phyloP scores from a whole-genome alignment of 2,113 vertebrate species.

The Dendropsophus ebraccatus region DNA sequence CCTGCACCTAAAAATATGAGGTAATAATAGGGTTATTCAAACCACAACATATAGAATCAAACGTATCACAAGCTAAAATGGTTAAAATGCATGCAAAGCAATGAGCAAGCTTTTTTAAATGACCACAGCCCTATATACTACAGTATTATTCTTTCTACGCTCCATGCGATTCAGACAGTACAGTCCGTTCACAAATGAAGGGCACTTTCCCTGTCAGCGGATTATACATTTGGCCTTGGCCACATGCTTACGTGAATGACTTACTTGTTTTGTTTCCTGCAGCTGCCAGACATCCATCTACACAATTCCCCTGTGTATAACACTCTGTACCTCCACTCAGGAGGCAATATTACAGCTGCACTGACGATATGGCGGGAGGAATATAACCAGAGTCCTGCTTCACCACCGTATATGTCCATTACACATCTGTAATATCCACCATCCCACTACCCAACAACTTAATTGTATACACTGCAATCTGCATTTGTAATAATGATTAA shows the following conservation, averaged over 20 bases:
- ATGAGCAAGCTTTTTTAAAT: neutral
- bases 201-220: neutral
- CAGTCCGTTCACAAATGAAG: neutral
- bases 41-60: neutral
- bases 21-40: neutral
- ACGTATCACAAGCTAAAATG: neutral
- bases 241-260: neutral
- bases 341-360: neutral
- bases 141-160: neutral
- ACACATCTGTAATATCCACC: neutral
- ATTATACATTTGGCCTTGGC: conserved; percentile 43
- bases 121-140: neutral
- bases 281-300: neutral
- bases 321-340: too few relatives aligned
- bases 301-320: neutral
- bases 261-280: neutral
- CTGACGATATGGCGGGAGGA: neutral
- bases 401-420: too few relatives aligned
- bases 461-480: neutral
- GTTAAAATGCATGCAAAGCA: neutral
- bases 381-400: too few relatives aligned
- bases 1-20: neutral
- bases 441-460: neutral
- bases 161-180: neutral
- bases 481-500: neutral